Base-by-base conservation (phyloP, 2,797 vertebrate species). In the Jordanella pulchra region DNA sequence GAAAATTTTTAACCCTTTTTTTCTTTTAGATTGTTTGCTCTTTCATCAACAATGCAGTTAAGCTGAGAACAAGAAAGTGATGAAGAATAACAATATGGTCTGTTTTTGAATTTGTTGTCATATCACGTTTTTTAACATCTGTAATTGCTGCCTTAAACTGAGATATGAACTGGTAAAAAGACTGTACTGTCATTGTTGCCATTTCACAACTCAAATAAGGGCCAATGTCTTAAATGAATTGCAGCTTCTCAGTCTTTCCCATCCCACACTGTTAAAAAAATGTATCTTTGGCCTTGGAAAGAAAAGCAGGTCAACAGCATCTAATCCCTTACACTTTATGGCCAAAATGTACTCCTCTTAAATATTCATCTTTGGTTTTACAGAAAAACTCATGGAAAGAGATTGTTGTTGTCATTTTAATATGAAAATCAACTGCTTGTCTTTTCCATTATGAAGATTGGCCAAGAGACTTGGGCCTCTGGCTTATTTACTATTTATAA, bases 1-100 rank as follows among this genome's bases (percentile, higher is more conserved):
- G 56, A 68, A 51, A 35, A 72, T 39, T 30, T 25, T 0, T 71
- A 39, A 67, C 71, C 32, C 18, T 17, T 75, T 73, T 76, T 23
- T 55, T 55, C 0, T 2, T 61, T 61, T 61, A 39, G 4, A 17
- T 67, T 42, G 48, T 60, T 11, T 71, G 53, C 60, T n/a, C 25
- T 21, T 21, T 67, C 17, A 30, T 67, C 30, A 32, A 32, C 45
- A 10, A 3, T 28, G 15, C 7, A 4, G 15, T 45, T 71, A 51
- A 75, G 65, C 44, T 67, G 51, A 60, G 11, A 73, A 51, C 27
- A 50, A 32, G 21, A 39, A 39, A 39, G 35, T 54, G 4, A 23
- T 0, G 1, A 27, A 25, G 4, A 35, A 30, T 7, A 30, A 32
- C 48, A 50, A 11, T 4, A 30, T 21, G 1, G 3, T 28, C 44